phyloP scores from a whole-genome alignment of 2,888 invertebrate genomes.

The Stegana nigrithorax region DNA sequence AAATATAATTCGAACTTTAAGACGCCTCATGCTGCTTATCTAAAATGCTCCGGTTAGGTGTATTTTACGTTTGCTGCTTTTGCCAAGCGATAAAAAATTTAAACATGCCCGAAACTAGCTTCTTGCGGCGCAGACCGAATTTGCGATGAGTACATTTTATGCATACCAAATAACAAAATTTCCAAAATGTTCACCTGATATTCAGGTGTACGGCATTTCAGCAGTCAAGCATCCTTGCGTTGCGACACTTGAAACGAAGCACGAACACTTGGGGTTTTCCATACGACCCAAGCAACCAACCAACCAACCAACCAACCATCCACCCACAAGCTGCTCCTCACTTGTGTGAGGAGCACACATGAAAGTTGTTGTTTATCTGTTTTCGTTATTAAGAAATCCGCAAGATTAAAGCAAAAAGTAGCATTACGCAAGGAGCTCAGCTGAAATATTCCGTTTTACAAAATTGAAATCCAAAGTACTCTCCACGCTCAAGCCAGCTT shows the following conservation, averaged over 20 bases:
- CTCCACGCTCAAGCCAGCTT: slow-evolving; percentile 36
- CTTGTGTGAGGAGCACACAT: too few relatives aligned
- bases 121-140: slow-evolving; percentile 59
- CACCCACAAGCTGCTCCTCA: slow-evolving; percentile 23
- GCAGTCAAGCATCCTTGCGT: slow-evolving; percentile 35
- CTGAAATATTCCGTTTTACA: slow-evolving; percentile 62
- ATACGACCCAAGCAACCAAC: slow-evolving; percentile 5
- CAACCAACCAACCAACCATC: too few relatives aligned
- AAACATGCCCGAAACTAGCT: slow-evolving; percentile 28
- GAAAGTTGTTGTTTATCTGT: slow-evolving; percentile 52
- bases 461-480: slow-evolving; percentile 62
- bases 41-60: too few relatives aligned
- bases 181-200: too few relatives aligned
- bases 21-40: too few relatives aligned
- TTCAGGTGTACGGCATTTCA: slow-evolving; percentile 21
- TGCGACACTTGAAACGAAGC: slow-evolving; percentile 27
- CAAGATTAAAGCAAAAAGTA: slow-evolving; percentile 53
- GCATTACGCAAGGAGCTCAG: slow-evolving; percentile 46
- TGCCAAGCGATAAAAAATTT: slow-evolving; percentile 60
- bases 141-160: slow-evolving; percentile 60
- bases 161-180: slow-evolving; percentile 54
- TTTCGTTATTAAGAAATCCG: slow-evolving; percentile 51
- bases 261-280: slow-evolving; percentile 38
- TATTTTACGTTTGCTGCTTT: too few relatives aligned
- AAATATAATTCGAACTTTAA: too few relatives aligned